phyloP scores from a whole-genome alignment of 2,113 vertebrate genomes.

The Lampris megalopsis region DNA sequence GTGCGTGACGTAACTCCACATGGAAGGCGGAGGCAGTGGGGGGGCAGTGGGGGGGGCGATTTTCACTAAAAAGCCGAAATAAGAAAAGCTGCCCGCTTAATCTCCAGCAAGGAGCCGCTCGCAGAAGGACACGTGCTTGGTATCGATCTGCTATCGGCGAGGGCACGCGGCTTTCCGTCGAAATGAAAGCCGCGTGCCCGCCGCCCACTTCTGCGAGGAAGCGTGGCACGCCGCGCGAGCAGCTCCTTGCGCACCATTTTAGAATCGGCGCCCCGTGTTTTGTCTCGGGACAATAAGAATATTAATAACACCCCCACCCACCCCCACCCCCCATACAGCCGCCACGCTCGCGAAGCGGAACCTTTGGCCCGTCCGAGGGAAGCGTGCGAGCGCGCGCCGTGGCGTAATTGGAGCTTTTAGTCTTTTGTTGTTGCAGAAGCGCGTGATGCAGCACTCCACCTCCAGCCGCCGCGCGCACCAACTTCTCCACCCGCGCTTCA shows the following conservation, averaged over 20 bases:
- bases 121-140: too few relatives aligned
- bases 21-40: conserved; percentile 78
- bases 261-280: conserved; percentile 57
- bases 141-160: neutral
- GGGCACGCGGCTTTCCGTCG: conserved; percentile 45
- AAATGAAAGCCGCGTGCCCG: conserved; percentile 66
- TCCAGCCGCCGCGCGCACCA: conserved; percentile 60
- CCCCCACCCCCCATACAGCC: too few relatives aligned
- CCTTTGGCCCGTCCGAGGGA: too few relatives aligned
- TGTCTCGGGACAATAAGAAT: too few relatives aligned
- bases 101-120: too few relatives aligned
- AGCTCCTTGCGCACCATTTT: conserved; percentile 82
- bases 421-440: conserved; percentile 71
- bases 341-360: too few relatives aligned
- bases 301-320: too few relatives aligned
- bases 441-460: conserved; percentile 63
- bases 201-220: conserved; percentile 77
- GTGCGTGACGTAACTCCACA: conserved; percentile 80
- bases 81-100: conserved; percentile 37
- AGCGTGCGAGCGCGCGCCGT: too few relatives aligned
- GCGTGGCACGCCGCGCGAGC: conserved; percentile 80
- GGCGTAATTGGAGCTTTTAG: conserved; percentile 71
- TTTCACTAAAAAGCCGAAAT: conserved; percentile 51
- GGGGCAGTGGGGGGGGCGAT: conserved; percentile 75
- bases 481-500: neutral